Evolutionary conservation across 2,888 invertebrate species (phyloP).

Genomic region (Siphlonurus alternatus): DNA sequence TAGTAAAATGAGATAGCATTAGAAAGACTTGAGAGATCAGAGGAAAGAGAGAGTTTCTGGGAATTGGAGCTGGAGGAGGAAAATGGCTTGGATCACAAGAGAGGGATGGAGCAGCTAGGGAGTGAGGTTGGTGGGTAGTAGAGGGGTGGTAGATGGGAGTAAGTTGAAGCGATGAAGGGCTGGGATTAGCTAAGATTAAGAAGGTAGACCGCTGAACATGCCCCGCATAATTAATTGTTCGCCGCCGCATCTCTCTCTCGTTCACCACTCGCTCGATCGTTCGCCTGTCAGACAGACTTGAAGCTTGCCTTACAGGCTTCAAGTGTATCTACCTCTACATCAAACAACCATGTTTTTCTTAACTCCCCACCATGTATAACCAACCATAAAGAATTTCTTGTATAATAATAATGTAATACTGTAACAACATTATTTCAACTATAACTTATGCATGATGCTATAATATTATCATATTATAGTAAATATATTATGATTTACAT

Average conservation of each 20-base stretch:
- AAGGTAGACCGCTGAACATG: slow-evolving; percentile 3
- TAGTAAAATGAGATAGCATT: no score
- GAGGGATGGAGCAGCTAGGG: neutral
- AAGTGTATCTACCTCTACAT: no score
- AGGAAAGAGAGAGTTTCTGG: neutral
- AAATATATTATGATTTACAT: no score
- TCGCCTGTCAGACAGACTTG: neutral
- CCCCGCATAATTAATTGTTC: slow-evolving; percentile 2
- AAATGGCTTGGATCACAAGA: neutral
- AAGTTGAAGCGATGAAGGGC: neutral
- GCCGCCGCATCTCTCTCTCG: neutral
- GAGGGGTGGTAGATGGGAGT: neutral
- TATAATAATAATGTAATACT: no score
- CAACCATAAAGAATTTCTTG: no score
- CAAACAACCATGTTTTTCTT: neutral
- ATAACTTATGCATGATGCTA: no score
- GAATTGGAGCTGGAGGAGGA: neutral
- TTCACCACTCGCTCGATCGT: neutral
- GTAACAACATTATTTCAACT: no score
- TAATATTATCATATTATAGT: no score
- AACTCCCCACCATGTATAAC: no score
- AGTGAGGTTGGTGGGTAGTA: neutral
- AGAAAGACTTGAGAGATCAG: neutral
- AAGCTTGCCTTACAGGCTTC: neutral
- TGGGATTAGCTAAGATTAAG: slow-evolving; percentile 4